Evolutionary conservation across 2,888 invertebrate genomes (phyloP), one percentile per base, ranked within the genome.

Genomic region (Allygus modestus): DNA sequence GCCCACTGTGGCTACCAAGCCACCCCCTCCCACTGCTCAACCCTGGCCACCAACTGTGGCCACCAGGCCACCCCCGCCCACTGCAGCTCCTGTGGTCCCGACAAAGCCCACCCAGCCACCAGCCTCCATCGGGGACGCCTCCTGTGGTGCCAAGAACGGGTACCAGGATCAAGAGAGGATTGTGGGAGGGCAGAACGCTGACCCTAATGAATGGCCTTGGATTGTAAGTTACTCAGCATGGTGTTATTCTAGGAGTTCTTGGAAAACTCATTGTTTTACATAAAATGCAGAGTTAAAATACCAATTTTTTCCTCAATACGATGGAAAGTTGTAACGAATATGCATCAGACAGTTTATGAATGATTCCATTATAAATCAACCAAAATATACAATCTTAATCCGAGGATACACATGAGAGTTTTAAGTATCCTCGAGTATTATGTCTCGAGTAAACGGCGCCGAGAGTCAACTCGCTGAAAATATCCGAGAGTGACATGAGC

Each of bases 121-220:
- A 17, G 89, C 89, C 23, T 89, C 89, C 0, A 88, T 89, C 0
- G 87, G 86, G 20, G 85, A 87, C 43, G 85, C 87, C 31, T 91
- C 92, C 20, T 97, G 97, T 89, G 97, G 97, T 1, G 92, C 94
- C 5, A 96, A 96, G 89, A 97, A 96, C 90, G 95, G 95, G n/a
- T 92, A 93, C 82, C 94, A 93, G 90, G 96, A 97, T 89, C 96
- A 96, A 89, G 95, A 96, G 88, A 93, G 96, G 77, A 97, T 97
- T 87, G 97, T 97, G 2, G 97, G 97, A 20, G 97, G 97, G 0
- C 94, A 94, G 86, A 94, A 94, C 89, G 96, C 97, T 0, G 95
- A 95, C 83, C 92, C 94, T 12, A 94, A 96, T 88, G 96, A 97
- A 90, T 97, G 96, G 94, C 97, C 97, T 7, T 89, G 89, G 89